Base-by-base conservation (phyloP, 2,797 vertebrate genomes). In the Typhlichthys eigenmanni region DNA sequence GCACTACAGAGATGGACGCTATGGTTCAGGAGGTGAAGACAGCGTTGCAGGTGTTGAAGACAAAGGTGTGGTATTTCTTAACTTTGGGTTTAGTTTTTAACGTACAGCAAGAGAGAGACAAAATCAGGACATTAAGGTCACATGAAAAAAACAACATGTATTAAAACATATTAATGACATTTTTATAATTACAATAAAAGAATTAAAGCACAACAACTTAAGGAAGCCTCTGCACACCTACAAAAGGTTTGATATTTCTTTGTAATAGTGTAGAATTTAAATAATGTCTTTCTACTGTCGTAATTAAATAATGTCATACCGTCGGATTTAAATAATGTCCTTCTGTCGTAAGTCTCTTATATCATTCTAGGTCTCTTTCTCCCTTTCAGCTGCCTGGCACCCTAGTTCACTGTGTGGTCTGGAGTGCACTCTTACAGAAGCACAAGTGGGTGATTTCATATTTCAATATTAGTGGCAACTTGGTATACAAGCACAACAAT, bases 381-480 rank as follows among this genome's bases (percentile, higher is more conserved):
- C 53, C 6, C 84, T 74, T 78, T 24, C 76, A 94, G 93, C 13
- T 92, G 72, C 71, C 43, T 64, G 76, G 1, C 12, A 81, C 87
- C 45, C 81, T 94, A 64, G 84, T 92, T 66, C 87, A 91, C 60
- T 82, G 89, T 11, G 79, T 70, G 5, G 85, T 92, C 48, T 93
- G 90, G 91, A 82, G 80, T 19, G 58, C 69, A 57, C 13, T 49
- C 62, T 19, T 52, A 55, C 68, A 74, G 47, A 51, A 66, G 24
- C 67, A 85, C 24, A 70, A 49, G 91, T 92, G 47, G 85, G 84
- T 80, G 17, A 65, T 71, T 62, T 5, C 0, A 47, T 13, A n/a
- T 47, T 34, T 32, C 32, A 2, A 1, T 19, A 46, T 0, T 17
- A 29, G 4, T 58, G 68, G 57, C 7, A 9, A 17, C 16, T 24